A percentile compares a stretch with the other conserved stretches of the same genome.
phyloP scores from a whole-genome alignment of 2,888 invertebrate species.

The Mylabris sibirica region DNA sequence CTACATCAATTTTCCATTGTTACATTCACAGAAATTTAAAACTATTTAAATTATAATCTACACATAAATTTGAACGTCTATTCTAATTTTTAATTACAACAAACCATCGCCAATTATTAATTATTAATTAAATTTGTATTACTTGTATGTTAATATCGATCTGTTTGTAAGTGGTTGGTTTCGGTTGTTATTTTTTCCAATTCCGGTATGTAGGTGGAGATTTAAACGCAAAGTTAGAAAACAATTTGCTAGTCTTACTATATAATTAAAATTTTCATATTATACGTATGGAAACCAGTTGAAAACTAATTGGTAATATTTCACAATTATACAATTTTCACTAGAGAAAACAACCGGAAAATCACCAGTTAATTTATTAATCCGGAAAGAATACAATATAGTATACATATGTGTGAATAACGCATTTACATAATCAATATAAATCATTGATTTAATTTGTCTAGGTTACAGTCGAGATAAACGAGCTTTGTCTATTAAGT shows the following conservation, averaged over 20 bases:
- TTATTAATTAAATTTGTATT: not conserved
- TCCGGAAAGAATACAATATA: not conserved
- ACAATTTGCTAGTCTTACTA: conserved; percentile 37
- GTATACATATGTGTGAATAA: conserved; percentile 17
- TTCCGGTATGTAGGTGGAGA: conserved; percentile 35
- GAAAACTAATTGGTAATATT: conserved; percentile 14
- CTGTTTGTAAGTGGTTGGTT: conserved; percentile 1
- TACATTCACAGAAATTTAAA: not conserved
- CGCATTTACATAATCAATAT: conserved; percentile 14
- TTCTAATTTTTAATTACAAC: not conserved
- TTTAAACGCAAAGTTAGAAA: conserved; percentile 40
- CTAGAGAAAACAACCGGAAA: not conserved
- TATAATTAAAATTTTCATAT: conserved; percentile 39
- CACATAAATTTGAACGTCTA: not conserved
- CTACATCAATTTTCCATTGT: not conserved
- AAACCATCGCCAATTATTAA: not conserved
- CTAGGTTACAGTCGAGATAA: conserved; percentile 49
- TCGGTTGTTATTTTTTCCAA: not conserved
- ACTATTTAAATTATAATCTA: not conserved
- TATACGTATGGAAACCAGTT: conserved; percentile 14
- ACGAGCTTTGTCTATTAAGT: conserved; percentile 49
- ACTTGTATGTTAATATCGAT: not conserved
- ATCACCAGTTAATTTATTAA: conserved; percentile 11
- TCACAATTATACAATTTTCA: conserved; percentile 13
- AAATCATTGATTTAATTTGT: conserved; percentile 30